phyloP scores from a whole-genome alignment of 2,113 vertebrate species.

The Polyodon spathula region DNA sequence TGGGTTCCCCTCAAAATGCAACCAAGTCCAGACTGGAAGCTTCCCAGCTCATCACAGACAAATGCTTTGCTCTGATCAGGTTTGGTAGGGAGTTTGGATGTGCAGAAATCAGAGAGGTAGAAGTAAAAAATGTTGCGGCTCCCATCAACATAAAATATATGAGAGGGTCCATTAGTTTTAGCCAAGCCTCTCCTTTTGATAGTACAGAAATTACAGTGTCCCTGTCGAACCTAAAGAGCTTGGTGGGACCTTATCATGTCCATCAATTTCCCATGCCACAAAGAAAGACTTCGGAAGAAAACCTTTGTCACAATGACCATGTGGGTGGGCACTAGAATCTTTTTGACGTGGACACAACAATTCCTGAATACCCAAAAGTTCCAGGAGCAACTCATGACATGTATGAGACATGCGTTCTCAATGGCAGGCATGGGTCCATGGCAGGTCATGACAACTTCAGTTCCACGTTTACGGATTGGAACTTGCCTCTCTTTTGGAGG shows the following conservation, averaged over 20 bases:
- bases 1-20: constrained; percentile 38
- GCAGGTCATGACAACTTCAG: constrained; percentile 2
- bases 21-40: constrained; percentile 44
- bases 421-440: constrained; percentile 49
- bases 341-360: constrained; percentile 34
- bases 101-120: constrained; percentile 39
- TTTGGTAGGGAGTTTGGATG: constrained; percentile 36
- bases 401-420: constrained; percentile 63
- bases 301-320: constrained; percentile 50
- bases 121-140: constrained; percentile 43
- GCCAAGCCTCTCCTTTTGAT: constrained; percentile 58
- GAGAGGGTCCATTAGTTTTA: constrained; percentile 48
- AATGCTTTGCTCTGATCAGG: constrained; percentile 37
- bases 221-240: constrained; percentile 39
- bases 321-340: constrained; percentile 64
- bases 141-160: constrained; percentile 53
- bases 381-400: constrained; percentile 51
- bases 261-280: constrained; percentile 55
- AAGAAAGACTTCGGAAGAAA: constrained; percentile 20
- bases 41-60: neutral
- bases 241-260: constrained; percentile 46
- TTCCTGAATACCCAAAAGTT: constrained; percentile 37
- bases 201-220: constrained; percentile 45
- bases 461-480: constrained; percentile 45
- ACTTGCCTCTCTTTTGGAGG: constrained; percentile 58